Base-by-base conservation (phyloP, 2,113 vertebrate genomes). In the Scomber japonicus region DNA sequence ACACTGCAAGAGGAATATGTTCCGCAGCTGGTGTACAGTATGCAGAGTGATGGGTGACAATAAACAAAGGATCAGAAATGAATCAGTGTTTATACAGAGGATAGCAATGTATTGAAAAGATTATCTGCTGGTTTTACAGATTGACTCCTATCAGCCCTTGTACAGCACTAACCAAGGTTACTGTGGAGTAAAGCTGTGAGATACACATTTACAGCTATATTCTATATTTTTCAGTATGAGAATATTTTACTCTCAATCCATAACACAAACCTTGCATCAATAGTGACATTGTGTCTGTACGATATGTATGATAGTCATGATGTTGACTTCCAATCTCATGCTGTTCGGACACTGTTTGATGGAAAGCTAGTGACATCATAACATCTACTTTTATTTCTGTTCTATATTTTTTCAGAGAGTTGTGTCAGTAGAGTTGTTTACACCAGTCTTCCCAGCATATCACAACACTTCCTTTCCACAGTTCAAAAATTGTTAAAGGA, bases 401-500 rank as follows among this genome's bases (percentile, higher is more conserved):
- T 71, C 49, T 84, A 59, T 17, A 46, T 80, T 80, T 78, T 65
- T 60, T 50, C 67, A 5, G 6, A 54, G 31, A 65, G 44, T 66
- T 78, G 55, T 85, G 24, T 27, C 24, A 5, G 6, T 6, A 50
- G 31, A 65, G 44, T 66, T 78, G 55, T 85, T 88, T 83, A 55
- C 67, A 21, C 55, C 62, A 67, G 16, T 51, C 3, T 45, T 70
- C 44, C n/a, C 30, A 14, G 72, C 74, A 49, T 76, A 83, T 78
- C 45, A 75, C 44, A 69, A n/a, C 0, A 40, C 54, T 64, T 74
- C 44, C 50, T 49, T 71, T 71, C 5, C 53, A 35, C 3, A 75
- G 71, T 61, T 71, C 40, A 72, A 63, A 31, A 77, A 66, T 19
- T 73, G 49, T 75, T 11, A 53, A 88, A 75, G 48, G 54, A 80